Evolutionary conservation across 2,888 invertebrate genomes (phyloP).

Genomic region (Ophion slaviceki): DNA sequence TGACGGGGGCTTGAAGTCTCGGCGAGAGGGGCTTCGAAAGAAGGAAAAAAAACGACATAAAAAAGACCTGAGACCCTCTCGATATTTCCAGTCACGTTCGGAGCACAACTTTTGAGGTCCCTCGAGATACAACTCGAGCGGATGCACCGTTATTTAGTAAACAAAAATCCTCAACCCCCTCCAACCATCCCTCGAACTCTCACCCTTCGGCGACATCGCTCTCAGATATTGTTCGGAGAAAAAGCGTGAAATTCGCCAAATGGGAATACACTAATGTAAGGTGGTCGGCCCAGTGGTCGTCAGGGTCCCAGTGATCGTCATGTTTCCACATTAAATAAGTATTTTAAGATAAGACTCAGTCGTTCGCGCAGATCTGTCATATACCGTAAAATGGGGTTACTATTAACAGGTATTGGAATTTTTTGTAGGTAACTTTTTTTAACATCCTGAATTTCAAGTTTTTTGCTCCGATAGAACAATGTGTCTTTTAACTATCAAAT

Average conservation of each 20-base stretch:
- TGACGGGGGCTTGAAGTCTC: slow-evolving; percentile 53
- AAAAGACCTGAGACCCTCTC: slow-evolving; percentile 61
- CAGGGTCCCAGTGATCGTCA: too few species aligned
- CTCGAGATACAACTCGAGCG: slow-evolving; percentile 49
- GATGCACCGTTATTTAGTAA: slow-evolving; percentile 55
- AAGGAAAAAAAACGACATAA: slow-evolving; percentile 1
- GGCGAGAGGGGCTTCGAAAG: neutral
- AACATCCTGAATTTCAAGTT: too few species aligned
- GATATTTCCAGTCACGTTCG: slow-evolving; percentile 63
- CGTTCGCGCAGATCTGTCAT: too few species aligned
- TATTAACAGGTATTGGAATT: too few species aligned
- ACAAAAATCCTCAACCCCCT: slow-evolving; percentile 52
- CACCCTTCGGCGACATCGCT: slow-evolving; percentile 56
- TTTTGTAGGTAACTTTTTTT: too few species aligned
- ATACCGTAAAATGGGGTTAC: too few species aligned
- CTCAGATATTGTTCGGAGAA: neutral
- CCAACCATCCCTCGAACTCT: slow-evolving; percentile 53
- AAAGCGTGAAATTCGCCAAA: slow-evolving; percentile 27
- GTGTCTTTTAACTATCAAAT: too few species aligned
- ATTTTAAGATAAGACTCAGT: too few species aligned
- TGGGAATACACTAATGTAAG: neutral
- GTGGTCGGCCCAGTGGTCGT: too few species aligned
- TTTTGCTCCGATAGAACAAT: too few species aligned
- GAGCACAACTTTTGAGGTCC: slow-evolving; percentile 47
- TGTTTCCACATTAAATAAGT: too few species aligned